Conservation (phyloP, 2,113 vertebrate species). For the Steatornis caripensis region DNA sequence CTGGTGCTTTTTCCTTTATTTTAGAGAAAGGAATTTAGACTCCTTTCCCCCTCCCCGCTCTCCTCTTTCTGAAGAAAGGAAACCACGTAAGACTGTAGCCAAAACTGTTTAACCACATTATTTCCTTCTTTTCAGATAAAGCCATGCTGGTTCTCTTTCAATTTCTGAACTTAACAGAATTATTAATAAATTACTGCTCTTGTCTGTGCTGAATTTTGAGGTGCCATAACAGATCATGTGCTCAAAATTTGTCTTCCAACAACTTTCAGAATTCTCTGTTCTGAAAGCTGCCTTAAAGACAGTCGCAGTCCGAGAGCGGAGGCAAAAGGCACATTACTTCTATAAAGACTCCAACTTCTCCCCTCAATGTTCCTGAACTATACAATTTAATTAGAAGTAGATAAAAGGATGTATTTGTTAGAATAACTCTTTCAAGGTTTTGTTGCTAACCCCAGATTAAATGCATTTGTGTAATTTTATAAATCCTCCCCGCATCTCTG, state of each 20-base stretch:
- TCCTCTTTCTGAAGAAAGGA: slow-evolving; percentile 70
- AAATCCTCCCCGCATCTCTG: background rate
- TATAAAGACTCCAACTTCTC: background rate
- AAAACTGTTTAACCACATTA: slow-evolving; percentile 88
- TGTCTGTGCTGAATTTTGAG: no score
- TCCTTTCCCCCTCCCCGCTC: background rate
- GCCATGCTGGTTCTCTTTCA: slow-evolving; percentile 63
- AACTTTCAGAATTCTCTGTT: background rate
- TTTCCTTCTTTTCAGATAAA: slow-evolving; percentile 88
- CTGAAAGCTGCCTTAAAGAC: background rate
- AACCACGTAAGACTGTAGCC: slow-evolving; percentile 65
- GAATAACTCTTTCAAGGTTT: background rate
- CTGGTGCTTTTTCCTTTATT: slow-evolving; percentile 18
- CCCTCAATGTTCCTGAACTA: background rate
- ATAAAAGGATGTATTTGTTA: background rate
- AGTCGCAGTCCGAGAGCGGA: background rate
- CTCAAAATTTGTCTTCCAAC: background rate
- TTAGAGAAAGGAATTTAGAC: slow-evolving; percentile 16
- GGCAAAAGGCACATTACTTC: background rate
- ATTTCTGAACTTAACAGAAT: slow-evolving; percentile 33
- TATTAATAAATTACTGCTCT: slow-evolving; percentile 7
- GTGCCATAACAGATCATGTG: no score
- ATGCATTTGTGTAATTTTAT: background rate
- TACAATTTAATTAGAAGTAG: background rate
- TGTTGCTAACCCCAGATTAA: background rate